These are phyloP conservation scores for Copsychus sechellarum DNA, from an alignment of 2,113 vertebrate species.

Conservation along the genomic window DNA sequence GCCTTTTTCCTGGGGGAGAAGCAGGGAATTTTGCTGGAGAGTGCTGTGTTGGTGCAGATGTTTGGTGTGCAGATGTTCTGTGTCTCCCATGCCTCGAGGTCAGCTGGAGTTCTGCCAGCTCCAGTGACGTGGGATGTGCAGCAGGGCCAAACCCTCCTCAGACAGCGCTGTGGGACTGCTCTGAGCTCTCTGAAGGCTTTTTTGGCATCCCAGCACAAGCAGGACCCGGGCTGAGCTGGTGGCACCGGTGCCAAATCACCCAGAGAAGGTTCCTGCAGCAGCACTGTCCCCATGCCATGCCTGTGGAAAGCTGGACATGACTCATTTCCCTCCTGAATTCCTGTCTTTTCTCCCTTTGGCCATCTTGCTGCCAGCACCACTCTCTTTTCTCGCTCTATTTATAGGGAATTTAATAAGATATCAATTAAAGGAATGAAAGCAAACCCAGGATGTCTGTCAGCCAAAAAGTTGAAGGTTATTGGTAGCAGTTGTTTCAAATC, in stretches of 20 bases:
- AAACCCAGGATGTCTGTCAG: not conserved
- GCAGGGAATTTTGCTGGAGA: not conserved
- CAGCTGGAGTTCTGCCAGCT: constrained; percentile 34
- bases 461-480: not conserved
- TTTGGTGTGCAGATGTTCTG: constrained; percentile 30
- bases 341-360: not conserved
- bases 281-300: not conserved
- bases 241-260: not conserved
- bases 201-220: not conserved
- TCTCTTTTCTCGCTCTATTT: not conserved
- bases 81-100: not conserved
- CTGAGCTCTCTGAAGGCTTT: not conserved
- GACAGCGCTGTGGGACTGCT: not conserved
- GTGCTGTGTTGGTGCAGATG: not conserved
- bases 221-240: not conserved
- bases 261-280: not conserved
- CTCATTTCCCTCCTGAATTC: not conserved
- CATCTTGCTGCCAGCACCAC: not conserved
- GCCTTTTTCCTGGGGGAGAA: not conserved
- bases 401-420: constrained; percentile 11
- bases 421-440: constrained; percentile 38
- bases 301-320: not conserved
- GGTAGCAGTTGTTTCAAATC: not conserved
- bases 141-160: not conserved
- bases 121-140: not conserved